phyloP scores from a whole-genome alignment of 2,888 invertebrate species.

The Eilema griseolum region DNA sequence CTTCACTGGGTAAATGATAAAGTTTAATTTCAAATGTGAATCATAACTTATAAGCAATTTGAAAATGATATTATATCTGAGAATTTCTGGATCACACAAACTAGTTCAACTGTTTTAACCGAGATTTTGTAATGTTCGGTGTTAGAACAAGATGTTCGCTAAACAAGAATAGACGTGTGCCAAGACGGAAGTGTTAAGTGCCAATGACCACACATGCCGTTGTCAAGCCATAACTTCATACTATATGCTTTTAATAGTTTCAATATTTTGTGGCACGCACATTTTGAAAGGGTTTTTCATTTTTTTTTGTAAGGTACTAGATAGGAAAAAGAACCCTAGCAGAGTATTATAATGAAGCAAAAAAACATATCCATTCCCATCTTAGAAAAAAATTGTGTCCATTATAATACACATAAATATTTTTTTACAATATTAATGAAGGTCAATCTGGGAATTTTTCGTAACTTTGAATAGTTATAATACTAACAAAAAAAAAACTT shows the following conservation, averaged over 20 bases:
- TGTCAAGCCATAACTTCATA: constrained; percentile 15
- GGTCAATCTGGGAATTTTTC: background rate
- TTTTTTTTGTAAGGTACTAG: background rate
- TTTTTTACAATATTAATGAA: background rate
- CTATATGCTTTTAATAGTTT: constrained; percentile 15
- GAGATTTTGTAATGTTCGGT: background rate
- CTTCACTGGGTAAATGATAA: too few species aligned
- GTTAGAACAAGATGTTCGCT: constrained; percentile 10
- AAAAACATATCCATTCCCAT: background rate
- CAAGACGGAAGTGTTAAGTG: constrained; percentile 23
- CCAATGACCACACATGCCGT: constrained; percentile 25
- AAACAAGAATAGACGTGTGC: constrained; percentile 20
- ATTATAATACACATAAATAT: too few species aligned
- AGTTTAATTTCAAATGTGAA: too few species aligned
- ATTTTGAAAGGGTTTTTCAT: constrained; percentile 2
- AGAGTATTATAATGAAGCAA: background rate
- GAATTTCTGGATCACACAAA: background rate
- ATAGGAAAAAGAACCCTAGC: background rate
- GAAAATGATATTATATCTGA: background rate
- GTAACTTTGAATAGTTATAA: background rate
- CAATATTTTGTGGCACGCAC: background rate
- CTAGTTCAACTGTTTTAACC: background rate
- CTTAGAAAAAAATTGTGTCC: too few species aligned
- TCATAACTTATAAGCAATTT: too few species aligned
- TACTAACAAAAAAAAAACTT: background rate